Base-by-base conservation (phyloP, 1,140 invertebrate species). In the Chrysopa pallens region DNA sequence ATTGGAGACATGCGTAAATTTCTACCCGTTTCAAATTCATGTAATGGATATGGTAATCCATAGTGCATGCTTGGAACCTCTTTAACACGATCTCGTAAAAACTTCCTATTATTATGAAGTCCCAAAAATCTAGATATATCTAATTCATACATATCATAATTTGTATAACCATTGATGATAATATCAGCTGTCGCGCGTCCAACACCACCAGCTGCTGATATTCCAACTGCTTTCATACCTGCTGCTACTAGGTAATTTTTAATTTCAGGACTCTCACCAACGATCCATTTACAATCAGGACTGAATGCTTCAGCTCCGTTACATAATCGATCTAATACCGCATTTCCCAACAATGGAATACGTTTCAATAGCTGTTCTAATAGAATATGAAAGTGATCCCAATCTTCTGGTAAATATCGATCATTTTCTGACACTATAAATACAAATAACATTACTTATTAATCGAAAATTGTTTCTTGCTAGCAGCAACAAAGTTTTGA, bases 1-100 rank as follows among this genome's bases (percentile, higher is more conserved):
- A 99, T 87, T 0, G 94, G 92, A 1, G 94, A 97, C 73, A 93
- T 91, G 46, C 94, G 66, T 11, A 98, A 64, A 63, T 94, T 93
- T 40, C 93, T 67, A 0, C 90, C 89, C 7, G 80, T 89, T 60
- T 81, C 72, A 51, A 86, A 93, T 62, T 89, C 85, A 44, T 74
- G 70, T 54, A 86, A 78, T 0, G 88, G 87, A 68, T 92, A 91
- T 12, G 74, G 74, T 35, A 91, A 63, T 29, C 73, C 74, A 52
- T 90, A 91, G 62, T 89, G 85, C 47, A 84, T 68, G 7, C 92
- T 84, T 38, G 92, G 87, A 5, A 93, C 85, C 70, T 99, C 95
- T 57, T 76, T 84, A 14, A 93, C 85, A 47, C 95, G 72, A 57
- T 97, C 92, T 28, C 82, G 72, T 13, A 98, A 65, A 62, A 96